A percentile compares a stretch with the other conserved stretches of the same genome.
Conservation (phyloP, 64 coral and sea anemone genomes). For the Porites australiensis region DNA sequence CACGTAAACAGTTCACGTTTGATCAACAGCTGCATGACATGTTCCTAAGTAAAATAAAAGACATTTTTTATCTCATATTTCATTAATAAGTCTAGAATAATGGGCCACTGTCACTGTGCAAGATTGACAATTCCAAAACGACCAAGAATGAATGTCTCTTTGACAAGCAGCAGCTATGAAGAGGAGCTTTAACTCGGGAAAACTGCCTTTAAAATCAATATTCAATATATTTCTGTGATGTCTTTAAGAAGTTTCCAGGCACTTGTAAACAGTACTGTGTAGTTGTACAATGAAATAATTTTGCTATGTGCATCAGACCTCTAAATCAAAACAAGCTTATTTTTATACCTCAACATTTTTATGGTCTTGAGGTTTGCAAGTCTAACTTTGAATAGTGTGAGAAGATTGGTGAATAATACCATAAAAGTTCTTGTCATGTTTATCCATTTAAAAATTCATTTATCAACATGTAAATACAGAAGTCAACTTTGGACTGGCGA, state of each 20-base stretch:
- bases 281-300: no score
- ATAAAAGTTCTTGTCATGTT: no score
- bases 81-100: background rate
- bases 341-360: no score
- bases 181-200: background rate
- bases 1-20: background rate
- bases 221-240: background rate
- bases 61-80: background rate
- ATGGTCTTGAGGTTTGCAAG: no score
- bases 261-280: no score
- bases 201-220: background rate
- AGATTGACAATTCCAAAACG: constrained; percentile 1
- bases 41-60: background rate
- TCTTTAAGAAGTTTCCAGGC: background rate
- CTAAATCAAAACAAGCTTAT: no score
- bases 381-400: no score
- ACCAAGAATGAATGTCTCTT: background rate
- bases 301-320: no score
- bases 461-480: no score
- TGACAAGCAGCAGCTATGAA: background rate
- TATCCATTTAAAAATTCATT: no score
- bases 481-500: background rate
- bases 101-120: background rate
- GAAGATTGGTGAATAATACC: no score
- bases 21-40: constrained; percentile 13